Base-by-base conservation (phyloP, 2,113 vertebrate genomes). In the Platysternon megacephalum region DNA sequence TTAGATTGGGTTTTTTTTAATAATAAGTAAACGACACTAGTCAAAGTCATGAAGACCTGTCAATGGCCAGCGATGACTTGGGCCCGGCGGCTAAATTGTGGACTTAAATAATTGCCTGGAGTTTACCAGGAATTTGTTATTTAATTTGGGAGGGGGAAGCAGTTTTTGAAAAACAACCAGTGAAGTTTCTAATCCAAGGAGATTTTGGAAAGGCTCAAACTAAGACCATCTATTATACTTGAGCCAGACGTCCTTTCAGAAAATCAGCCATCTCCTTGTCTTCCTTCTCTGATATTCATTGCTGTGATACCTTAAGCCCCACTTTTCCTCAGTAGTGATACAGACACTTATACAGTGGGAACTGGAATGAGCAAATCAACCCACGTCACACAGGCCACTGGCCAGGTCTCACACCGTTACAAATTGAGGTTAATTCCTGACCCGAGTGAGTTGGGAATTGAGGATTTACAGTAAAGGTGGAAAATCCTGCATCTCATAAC, bases 101-200 rank as follows among this genome's bases (percentile, higher is more conserved):
- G 32, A 21, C 49, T 48, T 84, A 87, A 82, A 79, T 79, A 72
- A 84, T 7, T 10, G 88, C 21, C 5, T 90, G 51, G n/a, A 21
- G 16, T 55, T 87, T 93, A 86, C 35, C 32, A 89, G 8, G 13
- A 7, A 85, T 90, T 87, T 6, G 5, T 82, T 76, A 21, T 44
- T 79, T 51, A 82, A 49, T 76, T 94, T 52, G 79, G 87, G 84
- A 48, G 14, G 22, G 89, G 42, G 78, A 76, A 93, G 55, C 11
- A 96, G 82, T 81, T 84, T 82, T n/a, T 53, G 79, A 93, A 95
- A 76, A 26, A 84, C 82, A 86, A 26, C 22, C 72, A 93, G 16
- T 1, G 4, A 79, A 90, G 79, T 53, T 11, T 61, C 35, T 6
- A 90, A 22, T 2, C 17, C 10, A 44, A 12, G 85, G 24, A 52